A percentile compares a stretch with the other conserved stretches of the same genome.
These are phyloP conservation scores for Heliconius eleuchia DNA, from an alignment of 1,140 invertebrate species.

Conservation along the genomic window DNA sequence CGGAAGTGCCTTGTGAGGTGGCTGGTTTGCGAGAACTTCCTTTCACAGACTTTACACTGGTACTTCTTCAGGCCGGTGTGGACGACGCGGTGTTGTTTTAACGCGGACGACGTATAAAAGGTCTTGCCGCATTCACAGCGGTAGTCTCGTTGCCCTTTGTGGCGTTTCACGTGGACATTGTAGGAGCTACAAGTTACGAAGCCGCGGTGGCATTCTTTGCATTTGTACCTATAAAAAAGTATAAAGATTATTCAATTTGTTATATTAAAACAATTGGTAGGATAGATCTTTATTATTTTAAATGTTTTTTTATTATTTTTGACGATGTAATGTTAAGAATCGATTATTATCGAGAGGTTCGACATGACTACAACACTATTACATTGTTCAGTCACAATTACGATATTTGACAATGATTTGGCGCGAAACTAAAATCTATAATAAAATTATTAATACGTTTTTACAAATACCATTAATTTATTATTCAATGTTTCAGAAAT, in stretches of 20 bases:
- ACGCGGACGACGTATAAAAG: constrained; percentile 71
- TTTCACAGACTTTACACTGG: constrained; percentile 72
- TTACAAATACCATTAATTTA: too few species aligned
- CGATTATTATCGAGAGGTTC: too few species aligned
- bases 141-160: constrained; percentile 69
- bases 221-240: constrained; percentile 59
- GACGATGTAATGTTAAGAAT: too few species aligned
- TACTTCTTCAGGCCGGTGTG: constrained; percentile 72
- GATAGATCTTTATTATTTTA: too few species aligned
- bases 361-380: too few species aligned
- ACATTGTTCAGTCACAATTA: too few species aligned
- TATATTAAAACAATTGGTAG: too few species aligned
- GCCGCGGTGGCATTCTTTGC: constrained; percentile 66
- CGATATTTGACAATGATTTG: too few species aligned
- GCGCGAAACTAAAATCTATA: too few species aligned
- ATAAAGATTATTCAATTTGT: background rate
- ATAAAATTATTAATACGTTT: too few species aligned
- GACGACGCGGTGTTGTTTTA: constrained; percentile 71
- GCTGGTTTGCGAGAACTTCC: constrained; percentile 72
- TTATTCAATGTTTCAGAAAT: too few species aligned
- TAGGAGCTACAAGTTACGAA: constrained; percentile 73
- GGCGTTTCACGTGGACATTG: constrained; percentile 70
- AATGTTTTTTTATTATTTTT: too few species aligned
- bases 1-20: constrained; percentile 71
- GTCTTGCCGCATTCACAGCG: constrained; percentile 73